Base-by-base conservation (phyloP, 2,888 invertebrate genomes). In the Agapostemon virescens region DNA sequence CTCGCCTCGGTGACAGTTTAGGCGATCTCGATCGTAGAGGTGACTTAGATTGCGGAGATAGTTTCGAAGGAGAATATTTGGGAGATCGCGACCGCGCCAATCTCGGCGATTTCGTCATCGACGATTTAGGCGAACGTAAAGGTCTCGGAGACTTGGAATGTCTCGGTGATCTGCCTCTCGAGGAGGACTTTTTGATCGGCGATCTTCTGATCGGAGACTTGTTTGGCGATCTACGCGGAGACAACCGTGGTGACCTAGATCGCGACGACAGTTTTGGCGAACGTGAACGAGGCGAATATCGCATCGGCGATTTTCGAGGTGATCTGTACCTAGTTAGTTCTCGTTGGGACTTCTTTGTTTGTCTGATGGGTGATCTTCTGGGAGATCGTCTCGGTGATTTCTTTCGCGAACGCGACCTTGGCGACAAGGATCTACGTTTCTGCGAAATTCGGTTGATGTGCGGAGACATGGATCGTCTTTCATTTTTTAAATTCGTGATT, bases 321-420 rank as follows among this genome's bases (percentile, higher is more conserved):
- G 93, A 93, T 80, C 92, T 92, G 9, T 93, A 93, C 71, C 93
- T 88, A 15, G 92, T 85, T 6, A 91, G 91, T 77, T 89, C 88
- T 64, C 89, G 84, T 23, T 88, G 88, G 45, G 85, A 85, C 55
- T 86, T 88, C 33, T 87, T 89, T 36, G 74, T 69, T 66, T 85
- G 86, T 30, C 88, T 83, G 11, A 83, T 74, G 0, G 89, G 88
- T 5, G 89, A 90, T 73, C 88, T 77, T 72, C 88, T 83, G 0
- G 90, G 90, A 4, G 90, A 90, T 70, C 89, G 80, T 73, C 86
- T 85, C 6, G 88, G 89, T 26, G 90, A 88, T 68, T 87, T 89
- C 79, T 89, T 89, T 13, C 88, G 80, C 33, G 83, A 73, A 9
- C 87, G 83, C 17, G 84, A 82, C 55, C 87, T 88, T 38, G 90